Evolutionary conservation across 2,797 vertebrate species (phyloP), one percentile per base, ranked within the genome.

Genomic region (Sternotherus odoratus): DNA sequence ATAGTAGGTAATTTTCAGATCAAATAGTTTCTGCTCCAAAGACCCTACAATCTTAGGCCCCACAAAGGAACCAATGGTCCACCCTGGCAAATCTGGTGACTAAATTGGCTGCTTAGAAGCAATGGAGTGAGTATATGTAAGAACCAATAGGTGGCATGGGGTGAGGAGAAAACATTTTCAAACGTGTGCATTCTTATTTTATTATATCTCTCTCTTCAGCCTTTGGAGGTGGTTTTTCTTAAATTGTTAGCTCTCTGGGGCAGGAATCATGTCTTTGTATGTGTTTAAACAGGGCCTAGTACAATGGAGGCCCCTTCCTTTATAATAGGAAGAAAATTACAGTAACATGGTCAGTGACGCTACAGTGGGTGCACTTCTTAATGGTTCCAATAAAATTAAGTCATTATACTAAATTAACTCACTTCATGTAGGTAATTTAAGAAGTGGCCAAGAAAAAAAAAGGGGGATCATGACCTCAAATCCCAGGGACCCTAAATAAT

Each of bases 31-130:
- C 24, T 24, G 46, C 30, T 56, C 57, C 5, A 15, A 74, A 82
- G 6, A 89, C 15, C 56, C 15, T 1, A 8, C 49, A 48, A 69
- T 60, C 75, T 39, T 85, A 74, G 77, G 46, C 51, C 53, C 26
- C 1, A 0, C 0, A 0, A 48, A 33, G 11, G 43, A 26, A 51
- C 79, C 79, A 2, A 0, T 0, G 69, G 28, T 54, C 78, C 3
- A 1, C 3, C 66, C 21, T 16, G 5, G 77, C 74, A 84, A 51
- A 91, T 43, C 12, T 66, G 39, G 6, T 63, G 80, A 46, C 50
- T 54, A 53, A 83, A 74, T 39, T 23, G 24, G 63, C 24, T 10
- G 7, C 5, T 54, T 83, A 33, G 12, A 33, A 48, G 36, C n/a
- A 9, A 85, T 51, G 43, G 11, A 15, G 1, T 13, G 28, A 57